phyloP scores from a whole-genome alignment of 2,797 vertebrate species.

The Pygocentrus nattereri region DNA sequence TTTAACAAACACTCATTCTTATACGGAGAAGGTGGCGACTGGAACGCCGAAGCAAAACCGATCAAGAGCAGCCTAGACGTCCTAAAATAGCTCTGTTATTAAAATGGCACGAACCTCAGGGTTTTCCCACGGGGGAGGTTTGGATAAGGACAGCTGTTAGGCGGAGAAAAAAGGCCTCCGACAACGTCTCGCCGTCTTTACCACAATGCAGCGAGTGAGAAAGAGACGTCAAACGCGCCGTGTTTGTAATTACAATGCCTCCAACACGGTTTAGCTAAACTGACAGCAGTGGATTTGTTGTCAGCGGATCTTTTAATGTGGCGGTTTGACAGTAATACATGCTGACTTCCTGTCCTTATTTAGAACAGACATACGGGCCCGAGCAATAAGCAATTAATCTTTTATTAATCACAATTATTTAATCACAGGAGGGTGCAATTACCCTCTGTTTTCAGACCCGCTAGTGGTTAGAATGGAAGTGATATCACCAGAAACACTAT shows the following conservation, averaged over 20 bases:
- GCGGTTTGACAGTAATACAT: background rate
- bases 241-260: slow-evolving; percentile 5
- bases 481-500: background rate
- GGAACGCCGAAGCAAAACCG: background rate
- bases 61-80: background rate
- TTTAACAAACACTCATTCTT: too few species aligned
- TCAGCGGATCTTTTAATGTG: background rate
- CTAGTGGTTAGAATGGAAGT: background rate
- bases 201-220: background rate
- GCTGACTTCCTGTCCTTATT: slow-evolving; percentile 2
- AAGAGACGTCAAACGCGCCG: background rate
- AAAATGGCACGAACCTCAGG: slow-evolving; percentile 47
- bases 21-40: background rate
- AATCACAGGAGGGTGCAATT: background rate
- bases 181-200: background rate
- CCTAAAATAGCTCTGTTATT: slow-evolving; percentile 46
- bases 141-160: slow-evolving; percentile 36
- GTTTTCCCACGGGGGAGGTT: slow-evolving; percentile 10
- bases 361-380: background rate
- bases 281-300: slow-evolving; percentile 2
- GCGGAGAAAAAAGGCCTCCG: background rate
- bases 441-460: background rate
- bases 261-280: background rate
- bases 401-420: background rate
- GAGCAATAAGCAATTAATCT: background rate